Evolutionary conservation across 2,113 vertebrate genomes (phyloP).

Genomic region (Pelecanoides urinatrix): DNA sequence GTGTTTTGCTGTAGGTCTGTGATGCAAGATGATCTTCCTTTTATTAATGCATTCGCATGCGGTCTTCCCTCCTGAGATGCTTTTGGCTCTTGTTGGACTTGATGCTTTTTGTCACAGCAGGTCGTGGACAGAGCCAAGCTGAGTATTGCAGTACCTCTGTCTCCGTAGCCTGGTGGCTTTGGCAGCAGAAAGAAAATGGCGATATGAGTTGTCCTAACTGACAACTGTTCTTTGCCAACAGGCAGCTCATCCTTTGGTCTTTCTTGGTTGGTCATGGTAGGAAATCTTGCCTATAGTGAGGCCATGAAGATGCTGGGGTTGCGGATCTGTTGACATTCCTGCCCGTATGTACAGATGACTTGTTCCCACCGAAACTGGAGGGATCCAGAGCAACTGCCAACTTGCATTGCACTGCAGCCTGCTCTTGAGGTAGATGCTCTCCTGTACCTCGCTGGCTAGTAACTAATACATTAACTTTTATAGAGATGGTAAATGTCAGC

Average conservation of each 20-base stretch:
- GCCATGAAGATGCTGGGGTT: not conserved
- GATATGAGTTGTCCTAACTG: not conserved
- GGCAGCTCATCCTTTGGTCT: not conserved
- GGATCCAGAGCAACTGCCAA: not conserved
- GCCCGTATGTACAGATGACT: fast-evolving
- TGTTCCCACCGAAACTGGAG: not conserved
- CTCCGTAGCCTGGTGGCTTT: not conserved
- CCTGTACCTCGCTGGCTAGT: not conserved
- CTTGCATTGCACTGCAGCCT: fast-evolving
- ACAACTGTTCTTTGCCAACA: not conserved
- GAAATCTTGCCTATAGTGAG: not conserved
- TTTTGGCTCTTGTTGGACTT: not conserved
- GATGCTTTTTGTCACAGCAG: not conserved
- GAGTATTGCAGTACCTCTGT: not conserved
- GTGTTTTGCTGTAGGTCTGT: not conserved
- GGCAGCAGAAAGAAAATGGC: not conserved
- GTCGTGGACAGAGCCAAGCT: not conserved
- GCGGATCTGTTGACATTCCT: not conserved
- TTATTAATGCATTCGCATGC: not conserved
- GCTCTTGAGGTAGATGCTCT: not conserved
- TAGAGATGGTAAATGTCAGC: not conserved
- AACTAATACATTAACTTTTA: not conserved
- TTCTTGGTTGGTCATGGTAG: not conserved
- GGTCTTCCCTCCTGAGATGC: not conserved
- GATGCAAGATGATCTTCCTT: not conserved